These are phyloP conservation scores for Sigmodon hispidus DNA, from an alignment of 2,113 vertebrate species.

Conservation along the genomic window DNA sequence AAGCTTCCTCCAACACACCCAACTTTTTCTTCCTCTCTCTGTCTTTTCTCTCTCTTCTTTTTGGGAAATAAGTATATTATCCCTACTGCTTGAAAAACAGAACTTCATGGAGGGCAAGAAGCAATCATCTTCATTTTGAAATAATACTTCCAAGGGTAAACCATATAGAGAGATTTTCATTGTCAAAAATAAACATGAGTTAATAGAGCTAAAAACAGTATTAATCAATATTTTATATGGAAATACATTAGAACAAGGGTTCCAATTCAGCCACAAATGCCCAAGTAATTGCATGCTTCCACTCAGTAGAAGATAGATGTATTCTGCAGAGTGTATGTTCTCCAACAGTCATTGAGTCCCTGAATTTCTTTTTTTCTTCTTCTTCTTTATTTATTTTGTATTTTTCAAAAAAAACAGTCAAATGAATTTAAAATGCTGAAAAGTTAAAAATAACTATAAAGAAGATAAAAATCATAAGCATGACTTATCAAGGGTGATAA, in stretches of 20 bases:
- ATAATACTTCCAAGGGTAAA: background rate
- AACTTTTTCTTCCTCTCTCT: background rate
- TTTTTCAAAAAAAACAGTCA: too few species aligned
- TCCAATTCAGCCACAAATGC: background rate
- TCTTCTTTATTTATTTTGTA: too few species aligned
- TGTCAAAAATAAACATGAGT: background rate
- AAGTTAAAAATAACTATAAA: too few species aligned
- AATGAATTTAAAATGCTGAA: too few species aligned
- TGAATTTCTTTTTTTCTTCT: too few species aligned
- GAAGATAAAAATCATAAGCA: too few species aligned
- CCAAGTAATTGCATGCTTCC: background rate
- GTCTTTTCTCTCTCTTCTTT: background rate
- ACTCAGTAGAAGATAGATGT: background rate
- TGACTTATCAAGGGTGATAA: too few species aligned
- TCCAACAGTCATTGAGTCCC: background rate
- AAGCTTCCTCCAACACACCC: background rate
- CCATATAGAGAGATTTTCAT: background rate
- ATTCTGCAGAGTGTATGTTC: background rate
- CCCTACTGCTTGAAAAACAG: background rate
- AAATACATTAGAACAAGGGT: background rate
- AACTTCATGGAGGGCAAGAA: background rate
- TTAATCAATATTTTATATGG: background rate
- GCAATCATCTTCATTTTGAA: background rate
- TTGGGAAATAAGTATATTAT: background rate
- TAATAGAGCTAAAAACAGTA: background rate